These are phyloP conservation scores for Proteles cristata DNA, from an alignment of 2,113 vertebrate genomes.

Conservation along the genomic window DNA sequence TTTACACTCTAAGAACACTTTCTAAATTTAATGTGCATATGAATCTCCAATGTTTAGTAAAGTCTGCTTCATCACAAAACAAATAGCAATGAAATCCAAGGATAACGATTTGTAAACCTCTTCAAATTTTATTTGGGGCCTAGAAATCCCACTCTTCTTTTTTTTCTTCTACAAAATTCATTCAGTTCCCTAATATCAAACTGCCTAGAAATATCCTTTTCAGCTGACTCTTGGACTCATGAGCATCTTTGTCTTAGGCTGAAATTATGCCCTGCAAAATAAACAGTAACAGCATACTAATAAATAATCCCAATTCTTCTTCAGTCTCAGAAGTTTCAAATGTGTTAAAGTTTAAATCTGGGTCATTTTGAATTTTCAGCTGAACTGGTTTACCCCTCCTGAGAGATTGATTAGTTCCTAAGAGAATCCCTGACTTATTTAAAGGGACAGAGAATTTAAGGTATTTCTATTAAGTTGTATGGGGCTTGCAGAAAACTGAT, in stretches of 20 bases:
- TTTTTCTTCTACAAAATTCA: slow-evolving; percentile 22
- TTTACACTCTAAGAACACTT: background rate
- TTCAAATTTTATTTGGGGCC: slow-evolving; percentile 49
- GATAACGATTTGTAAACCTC: slow-evolving; percentile 18
- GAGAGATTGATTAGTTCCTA: slow-evolving; percentile 45
- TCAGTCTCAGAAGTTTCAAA: background rate
- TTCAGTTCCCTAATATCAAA: slow-evolving; percentile 50
- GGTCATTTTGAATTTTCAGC: slow-evolving; percentile 40
- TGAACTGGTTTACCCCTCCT: slow-evolving; percentile 53
- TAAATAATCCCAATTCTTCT: background rate
- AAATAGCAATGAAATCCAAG: background rate
- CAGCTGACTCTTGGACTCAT: background rate
- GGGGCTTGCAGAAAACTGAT: background rate
- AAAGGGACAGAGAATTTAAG: slow-evolving; percentile 18
- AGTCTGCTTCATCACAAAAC: background rate
- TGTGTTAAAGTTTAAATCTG: slow-evolving; percentile 54
- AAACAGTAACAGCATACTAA: background rate
- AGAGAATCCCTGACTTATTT: slow-evolving; percentile 54
- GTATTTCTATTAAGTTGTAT: slow-evolving; percentile 23
- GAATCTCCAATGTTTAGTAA: background rate
- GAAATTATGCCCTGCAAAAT: slow-evolving; percentile 42
- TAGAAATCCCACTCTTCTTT: background rate
- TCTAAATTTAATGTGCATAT: background rate
- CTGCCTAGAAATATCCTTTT: background rate
- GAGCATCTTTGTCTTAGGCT: background rate